A percentile compares a stretch with the other conserved stretches of the same genome.
Conservation (phyloP, 2,888 invertebrate genomes). For the Lagria hirta region DNA sequence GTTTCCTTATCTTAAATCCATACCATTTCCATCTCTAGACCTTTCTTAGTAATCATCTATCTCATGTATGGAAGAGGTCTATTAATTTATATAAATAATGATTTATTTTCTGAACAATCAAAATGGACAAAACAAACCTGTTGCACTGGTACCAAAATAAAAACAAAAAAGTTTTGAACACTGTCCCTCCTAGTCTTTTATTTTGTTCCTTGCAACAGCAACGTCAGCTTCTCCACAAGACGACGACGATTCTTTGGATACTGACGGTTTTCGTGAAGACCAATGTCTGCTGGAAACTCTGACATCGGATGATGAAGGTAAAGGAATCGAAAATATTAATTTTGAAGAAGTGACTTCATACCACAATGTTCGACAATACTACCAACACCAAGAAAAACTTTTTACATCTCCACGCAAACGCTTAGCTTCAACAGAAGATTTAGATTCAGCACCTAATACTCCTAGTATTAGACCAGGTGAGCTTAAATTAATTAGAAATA, state of each 20-base stretch:
- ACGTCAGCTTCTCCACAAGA: slow-evolving; percentile 57
- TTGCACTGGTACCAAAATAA: slow-evolving; percentile 39
- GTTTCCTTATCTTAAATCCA: slow-evolving; percentile 37
- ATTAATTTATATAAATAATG: too few species aligned
- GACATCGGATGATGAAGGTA: slow-evolving; percentile 44
- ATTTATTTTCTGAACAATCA: slow-evolving; percentile 47
- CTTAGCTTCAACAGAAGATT: slow-evolving; percentile 54
- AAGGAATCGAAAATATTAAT: slow-evolving; percentile 38
- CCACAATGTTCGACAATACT: slow-evolving; percentile 49
- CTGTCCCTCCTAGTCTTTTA: slow-evolving; percentile 22
- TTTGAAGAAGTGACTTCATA: slow-evolving; percentile 49
- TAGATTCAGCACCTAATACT: slow-evolving; percentile 45
- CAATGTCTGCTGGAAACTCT: slow-evolving; percentile 56
- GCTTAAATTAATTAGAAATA: slow-evolving; percentile 39
- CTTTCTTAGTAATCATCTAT: slow-evolving; percentile 36
- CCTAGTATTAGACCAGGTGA: slow-evolving; percentile 43
- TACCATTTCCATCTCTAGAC: slow-evolving; percentile 20
- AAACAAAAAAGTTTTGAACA: too few species aligned
- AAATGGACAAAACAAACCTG: slow-evolving; percentile 24
- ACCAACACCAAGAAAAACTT: slow-evolving; percentile 47
- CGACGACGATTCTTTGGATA: slow-evolving; percentile 59
- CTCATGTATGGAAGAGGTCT: slow-evolving; percentile 40
- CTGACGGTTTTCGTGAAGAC: slow-evolving; percentile 58
- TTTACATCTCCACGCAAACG: slow-evolving; percentile 50
- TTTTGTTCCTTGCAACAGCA: slow-evolving; percentile 46